Evolutionary conservation across 1,140 invertebrate genomes (phyloP).

Genomic region (Drosophila leontia): DNA sequence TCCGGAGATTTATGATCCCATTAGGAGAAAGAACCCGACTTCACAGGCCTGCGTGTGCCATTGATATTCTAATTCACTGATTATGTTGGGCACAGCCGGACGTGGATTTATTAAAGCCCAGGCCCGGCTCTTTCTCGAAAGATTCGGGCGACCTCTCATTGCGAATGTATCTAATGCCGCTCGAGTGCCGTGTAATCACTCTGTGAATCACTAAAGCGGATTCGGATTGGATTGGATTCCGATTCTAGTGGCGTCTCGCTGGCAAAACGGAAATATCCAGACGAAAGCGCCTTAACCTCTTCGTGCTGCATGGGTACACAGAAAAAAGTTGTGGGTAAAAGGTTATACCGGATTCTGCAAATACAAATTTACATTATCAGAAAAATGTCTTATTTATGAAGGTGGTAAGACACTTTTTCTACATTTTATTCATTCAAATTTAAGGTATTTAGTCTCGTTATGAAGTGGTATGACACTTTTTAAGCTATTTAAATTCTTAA

Average conservation of each 20-base stretch:
- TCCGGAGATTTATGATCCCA: constrained; percentile 35
- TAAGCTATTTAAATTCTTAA: too few species aligned
- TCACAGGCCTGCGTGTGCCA: constrained; percentile 36
- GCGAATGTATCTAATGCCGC: constrained; percentile 49
- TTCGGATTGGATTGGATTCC: constrained; percentile 37
- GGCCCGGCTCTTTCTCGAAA: constrained; percentile 7
- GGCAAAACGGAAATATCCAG: constrained; percentile 65
- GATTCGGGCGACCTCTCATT: constrained; percentile 8
- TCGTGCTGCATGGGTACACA: constrained; percentile 4
- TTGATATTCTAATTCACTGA: constrained; percentile 53
- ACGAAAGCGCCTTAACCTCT: constrained; percentile 61
- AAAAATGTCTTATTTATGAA: too few species aligned
- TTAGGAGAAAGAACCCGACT: constrained; percentile 38
- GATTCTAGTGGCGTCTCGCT: constrained; percentile 54
- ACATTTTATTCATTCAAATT: too few species aligned
- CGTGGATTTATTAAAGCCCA: constrained; percentile 29
- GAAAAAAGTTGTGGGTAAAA: not conserved
- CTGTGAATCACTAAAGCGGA: constrained; percentile 75
- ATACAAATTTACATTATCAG: not conserved
- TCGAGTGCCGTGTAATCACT: constrained; percentile 61
- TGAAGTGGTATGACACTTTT: too few species aligned
- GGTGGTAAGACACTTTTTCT: too few species aligned
- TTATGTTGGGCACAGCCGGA: constrained; percentile 28
- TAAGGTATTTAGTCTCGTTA: too few species aligned
- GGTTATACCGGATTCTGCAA: not conserved